These are phyloP conservation scores for Syrrhaptes paradoxus DNA, from an alignment of 2,113 vertebrate genomes.

Conservation along the genomic window DNA sequence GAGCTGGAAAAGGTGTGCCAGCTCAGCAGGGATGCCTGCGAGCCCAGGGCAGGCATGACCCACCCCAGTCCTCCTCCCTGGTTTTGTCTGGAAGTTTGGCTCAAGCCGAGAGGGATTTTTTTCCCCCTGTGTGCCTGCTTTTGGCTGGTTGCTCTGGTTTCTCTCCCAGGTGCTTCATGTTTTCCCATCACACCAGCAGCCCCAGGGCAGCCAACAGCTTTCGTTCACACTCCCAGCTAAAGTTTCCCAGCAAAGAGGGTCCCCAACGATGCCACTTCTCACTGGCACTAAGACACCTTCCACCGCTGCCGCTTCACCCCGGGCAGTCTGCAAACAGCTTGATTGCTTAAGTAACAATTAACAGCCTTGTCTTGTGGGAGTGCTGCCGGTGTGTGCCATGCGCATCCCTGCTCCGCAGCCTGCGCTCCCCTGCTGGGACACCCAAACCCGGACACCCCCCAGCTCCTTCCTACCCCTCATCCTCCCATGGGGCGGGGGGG, in stretches of 20 bases:
- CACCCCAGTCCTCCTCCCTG: not conserved
- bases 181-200: not conserved
- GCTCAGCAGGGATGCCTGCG: not conserved
- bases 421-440: accelerated
- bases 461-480: not conserved
- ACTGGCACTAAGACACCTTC: not conserved
- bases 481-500: accelerated
- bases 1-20: not conserved
- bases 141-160: not conserved
- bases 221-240: not conserved
- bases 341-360: constrained; percentile 68
- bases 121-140: not conserved
- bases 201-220: not conserved
- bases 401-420: not conserved
- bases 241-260: not conserved
- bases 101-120: not conserved
- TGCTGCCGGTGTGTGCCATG: not conserved
- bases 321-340: constrained; percentile 46
- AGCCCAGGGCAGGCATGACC: not conserved
- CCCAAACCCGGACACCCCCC: not conserved
- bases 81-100: not conserved
- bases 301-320: not conserved
- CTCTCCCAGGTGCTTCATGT: not conserved
- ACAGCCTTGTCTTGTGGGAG: constrained; percentile 41
- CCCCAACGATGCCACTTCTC: not conserved